phyloP scores from a whole-genome alignment of 2,113 vertebrate genomes.

The Labeo catla region DNA sequence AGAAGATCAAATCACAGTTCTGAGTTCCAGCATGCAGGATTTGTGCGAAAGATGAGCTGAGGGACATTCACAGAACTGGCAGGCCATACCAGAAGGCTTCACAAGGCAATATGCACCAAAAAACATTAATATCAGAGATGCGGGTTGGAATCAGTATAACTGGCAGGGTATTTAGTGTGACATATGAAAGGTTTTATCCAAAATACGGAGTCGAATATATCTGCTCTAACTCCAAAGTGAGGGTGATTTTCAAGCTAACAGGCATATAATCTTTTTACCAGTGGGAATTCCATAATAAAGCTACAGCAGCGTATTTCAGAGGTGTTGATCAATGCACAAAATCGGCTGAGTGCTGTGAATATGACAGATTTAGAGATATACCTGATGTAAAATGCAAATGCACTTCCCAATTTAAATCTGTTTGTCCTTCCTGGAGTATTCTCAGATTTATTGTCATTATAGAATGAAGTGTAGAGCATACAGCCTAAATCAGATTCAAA shows the following conservation, averaged over 20 bases:
- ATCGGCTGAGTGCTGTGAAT: neutral
- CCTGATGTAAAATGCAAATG: neutral
- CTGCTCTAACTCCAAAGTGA: neutral
- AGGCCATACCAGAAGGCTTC: neutral
- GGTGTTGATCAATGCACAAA: slow-evolving; percentile 11
- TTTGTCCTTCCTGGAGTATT: neutral
- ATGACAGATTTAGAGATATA: neutral
- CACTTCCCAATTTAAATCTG: neutral
- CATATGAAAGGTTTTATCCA: neutral
- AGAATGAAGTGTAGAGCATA: neutral
- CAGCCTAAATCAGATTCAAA: neutral
- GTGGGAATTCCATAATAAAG: neutral
- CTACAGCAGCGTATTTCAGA: slow-evolving; percentile 5
- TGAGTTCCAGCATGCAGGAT: neutral
- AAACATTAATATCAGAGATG: neutral
- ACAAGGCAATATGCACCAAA: neutral
- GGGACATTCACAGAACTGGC: neutral
- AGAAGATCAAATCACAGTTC: neutral
- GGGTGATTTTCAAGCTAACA: neutral
- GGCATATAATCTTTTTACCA: neutral
- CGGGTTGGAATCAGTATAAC: neutral
- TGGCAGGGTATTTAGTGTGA: neutral
- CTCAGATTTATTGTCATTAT: neutral
- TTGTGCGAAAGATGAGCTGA: neutral
- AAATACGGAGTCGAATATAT: neutral